Evolutionary conservation across 1,140 invertebrate species (phyloP).

Genomic region (Xylocopa sonorina): DNA sequence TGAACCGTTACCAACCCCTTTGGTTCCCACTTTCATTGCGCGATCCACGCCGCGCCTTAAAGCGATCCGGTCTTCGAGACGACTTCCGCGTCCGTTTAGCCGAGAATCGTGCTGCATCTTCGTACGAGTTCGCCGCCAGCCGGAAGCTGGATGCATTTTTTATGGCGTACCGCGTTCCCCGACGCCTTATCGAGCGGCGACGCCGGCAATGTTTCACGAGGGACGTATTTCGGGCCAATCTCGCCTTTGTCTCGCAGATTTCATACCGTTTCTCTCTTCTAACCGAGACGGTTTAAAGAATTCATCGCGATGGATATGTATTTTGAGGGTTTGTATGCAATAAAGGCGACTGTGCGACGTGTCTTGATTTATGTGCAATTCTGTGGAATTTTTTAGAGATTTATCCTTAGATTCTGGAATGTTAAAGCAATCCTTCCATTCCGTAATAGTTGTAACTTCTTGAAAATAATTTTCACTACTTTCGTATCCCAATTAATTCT

Average conservation of each 20-base stretch:
- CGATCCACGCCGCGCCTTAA: slow-evolving; percentile 3
- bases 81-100: background rate
- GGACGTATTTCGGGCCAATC: background rate
- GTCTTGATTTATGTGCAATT: no score
- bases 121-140: background rate
- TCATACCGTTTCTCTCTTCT: background rate
- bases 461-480: no score
- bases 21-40: slow-evolving; percentile 18
- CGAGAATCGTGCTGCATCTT: background rate
- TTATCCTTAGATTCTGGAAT: no score
- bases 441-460: no score
- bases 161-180: slow-evolving; percentile 22
- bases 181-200: slow-evolving; percentile 49
- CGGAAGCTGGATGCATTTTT: slow-evolving; percentile 49
- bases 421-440: no score
- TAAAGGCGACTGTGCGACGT: no score
- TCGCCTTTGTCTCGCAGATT: background rate
- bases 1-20: background rate
- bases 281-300: no score
- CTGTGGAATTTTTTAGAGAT: no score
- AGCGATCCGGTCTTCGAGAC: background rate
- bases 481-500: no score
- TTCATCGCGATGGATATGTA: no score
- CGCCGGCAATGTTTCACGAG: background rate
- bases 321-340: no score